Percentiles rank a stretch among this genome's conserved stretches.
Conservation (phyloP, 2,888 invertebrate genomes). For the Andricus curvator region DNA sequence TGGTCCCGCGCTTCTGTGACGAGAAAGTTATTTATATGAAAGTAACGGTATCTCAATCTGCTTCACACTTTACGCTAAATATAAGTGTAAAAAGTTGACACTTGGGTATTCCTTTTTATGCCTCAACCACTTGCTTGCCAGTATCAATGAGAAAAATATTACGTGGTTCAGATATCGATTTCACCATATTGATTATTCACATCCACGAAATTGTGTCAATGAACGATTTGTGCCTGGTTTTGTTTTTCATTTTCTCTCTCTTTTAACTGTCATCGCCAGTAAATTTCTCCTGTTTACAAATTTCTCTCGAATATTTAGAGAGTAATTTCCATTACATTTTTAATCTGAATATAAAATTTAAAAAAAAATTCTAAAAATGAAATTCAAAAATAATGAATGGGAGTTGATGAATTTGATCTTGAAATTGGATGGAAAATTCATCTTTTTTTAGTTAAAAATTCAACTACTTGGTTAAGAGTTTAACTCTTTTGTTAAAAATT, state of each 20-base stretch:
- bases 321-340: not conserved
- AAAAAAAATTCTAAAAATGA: no score
- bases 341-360: no score
- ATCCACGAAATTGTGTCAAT: not conserved
- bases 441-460: no score
- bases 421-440: no score
- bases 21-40: constrained; percentile 51
- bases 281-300: not conserved
- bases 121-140: not conserved
- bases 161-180: constrained; percentile 6
- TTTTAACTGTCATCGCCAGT: no score
- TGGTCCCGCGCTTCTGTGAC: constrained; percentile 45
- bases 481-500: no score
- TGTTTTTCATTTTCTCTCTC: not conserved
- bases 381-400: no score
- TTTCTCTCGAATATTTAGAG: not conserved
- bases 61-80: not conserved
- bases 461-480: no score
- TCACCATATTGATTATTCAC: not conserved
- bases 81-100: not conserved
- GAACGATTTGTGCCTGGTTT: not conserved
- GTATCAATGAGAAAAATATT: not conserved
- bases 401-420: no score
- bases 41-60: constrained; percentile 40
- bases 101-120: constrained; percentile 5